phyloP scores from a whole-genome alignment of 2,113 vertebrate species.

The Chitala chitala region DNA sequence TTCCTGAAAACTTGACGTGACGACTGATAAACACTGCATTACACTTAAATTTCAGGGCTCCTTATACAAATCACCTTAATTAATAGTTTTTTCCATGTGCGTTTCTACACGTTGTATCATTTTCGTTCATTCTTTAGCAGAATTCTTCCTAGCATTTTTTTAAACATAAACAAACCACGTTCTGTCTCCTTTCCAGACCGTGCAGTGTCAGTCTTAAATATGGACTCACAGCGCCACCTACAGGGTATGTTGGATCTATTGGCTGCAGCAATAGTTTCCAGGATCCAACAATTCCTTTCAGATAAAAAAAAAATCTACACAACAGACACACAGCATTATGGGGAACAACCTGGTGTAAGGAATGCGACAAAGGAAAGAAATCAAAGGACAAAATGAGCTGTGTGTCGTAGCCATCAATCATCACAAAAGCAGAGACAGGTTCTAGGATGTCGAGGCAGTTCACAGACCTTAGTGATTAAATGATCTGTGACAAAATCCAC shows the following conservation, averaged over 20 bases:
- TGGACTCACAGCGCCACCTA: background rate
- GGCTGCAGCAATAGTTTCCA: background rate
- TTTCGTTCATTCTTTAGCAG: background rate
- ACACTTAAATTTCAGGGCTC: too few species aligned
- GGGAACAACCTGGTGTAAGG: too few species aligned
- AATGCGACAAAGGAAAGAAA: background rate
- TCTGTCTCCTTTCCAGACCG: background rate
- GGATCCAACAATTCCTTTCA: background rate
- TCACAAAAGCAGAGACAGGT: background rate
- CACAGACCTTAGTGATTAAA: background rate
- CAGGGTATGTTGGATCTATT: background rate
- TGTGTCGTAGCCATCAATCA: background rate
- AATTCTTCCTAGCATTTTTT: slow-evolving; percentile 17
- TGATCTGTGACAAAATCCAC: background rate
- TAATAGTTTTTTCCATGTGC: background rate
- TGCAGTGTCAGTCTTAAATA: background rate
- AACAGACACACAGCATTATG: too few species aligned
- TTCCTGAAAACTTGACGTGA: too few species aligned
- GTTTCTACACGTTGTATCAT: background rate
- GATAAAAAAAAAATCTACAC: too few species aligned
- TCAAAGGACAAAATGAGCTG: background rate
- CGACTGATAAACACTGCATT: background rate
- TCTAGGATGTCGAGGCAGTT: slow-evolving; percentile 3
- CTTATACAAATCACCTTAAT: too few species aligned
- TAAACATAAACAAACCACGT: background rate